Conservation (phyloP, 2,797 vertebrate species). For the Lepilemur septentrionalis region DNA sequence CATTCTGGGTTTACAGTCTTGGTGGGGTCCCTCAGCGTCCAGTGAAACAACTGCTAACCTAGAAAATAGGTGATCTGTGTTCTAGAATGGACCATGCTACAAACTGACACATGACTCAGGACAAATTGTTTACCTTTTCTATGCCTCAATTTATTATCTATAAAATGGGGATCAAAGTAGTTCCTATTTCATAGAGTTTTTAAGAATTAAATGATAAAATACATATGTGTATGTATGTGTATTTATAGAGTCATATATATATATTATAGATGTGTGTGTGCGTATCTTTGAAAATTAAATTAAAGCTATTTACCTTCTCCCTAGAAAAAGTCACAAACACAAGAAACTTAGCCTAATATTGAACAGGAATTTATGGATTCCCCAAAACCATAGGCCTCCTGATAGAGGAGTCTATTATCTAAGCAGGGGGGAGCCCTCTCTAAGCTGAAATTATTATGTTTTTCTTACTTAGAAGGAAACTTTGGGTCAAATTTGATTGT, state of each 20-base stretch:
- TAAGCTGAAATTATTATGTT: not conserved
- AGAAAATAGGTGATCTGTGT: not conserved
- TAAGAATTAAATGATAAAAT: not conserved
- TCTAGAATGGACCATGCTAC: not conserved
- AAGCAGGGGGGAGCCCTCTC: not conserved
- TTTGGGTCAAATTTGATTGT: not conserved
- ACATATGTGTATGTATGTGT: not conserved
- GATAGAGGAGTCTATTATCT: not conserved
- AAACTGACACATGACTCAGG: not conserved
- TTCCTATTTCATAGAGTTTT: not conserved
- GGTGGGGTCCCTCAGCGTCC: not conserved
- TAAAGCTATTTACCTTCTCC: not conserved
- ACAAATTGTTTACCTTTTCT: not conserved
- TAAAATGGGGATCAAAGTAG: not conserved
- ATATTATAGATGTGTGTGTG: not conserved
- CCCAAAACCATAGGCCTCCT: not conserved
- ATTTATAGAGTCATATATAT: not conserved
- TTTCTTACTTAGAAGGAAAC: conserved; percentile 46
- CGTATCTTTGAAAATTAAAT: not conserved
- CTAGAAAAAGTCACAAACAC: conserved; percentile 16
- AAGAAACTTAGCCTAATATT: not conserved
- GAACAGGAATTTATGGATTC: not conserved
- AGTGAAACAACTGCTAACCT: not conserved
- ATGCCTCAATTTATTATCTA: not conserved
- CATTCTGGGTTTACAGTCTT: not conserved